A percentile compares a stretch with the other conserved stretches of the same genome.
phyloP scores from a whole-genome alignment of 2,797 vertebrate species.

The Coranthus polyacanthus region DNA sequence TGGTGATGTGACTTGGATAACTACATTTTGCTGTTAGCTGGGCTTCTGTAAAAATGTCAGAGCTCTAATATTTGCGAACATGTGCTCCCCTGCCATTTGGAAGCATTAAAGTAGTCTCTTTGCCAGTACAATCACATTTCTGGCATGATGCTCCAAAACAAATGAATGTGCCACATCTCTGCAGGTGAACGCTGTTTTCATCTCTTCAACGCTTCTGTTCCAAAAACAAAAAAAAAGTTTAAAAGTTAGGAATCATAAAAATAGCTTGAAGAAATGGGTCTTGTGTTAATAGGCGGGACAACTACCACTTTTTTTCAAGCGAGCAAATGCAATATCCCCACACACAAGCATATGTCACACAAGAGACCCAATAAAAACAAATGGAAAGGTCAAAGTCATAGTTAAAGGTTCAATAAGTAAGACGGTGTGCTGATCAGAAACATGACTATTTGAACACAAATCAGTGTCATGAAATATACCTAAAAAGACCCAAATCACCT shows the following conservation, averaged over 20 bases:
- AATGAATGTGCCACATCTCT: slow-evolving; percentile 22
- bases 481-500: too few relatives aligned
- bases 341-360: too few relatives aligned
- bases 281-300: too few relatives aligned
- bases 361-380: too few relatives aligned
- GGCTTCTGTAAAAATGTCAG: slow-evolving; percentile 31
- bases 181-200: not conserved
- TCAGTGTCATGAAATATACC: too few relatives aligned
- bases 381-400: too few relatives aligned
- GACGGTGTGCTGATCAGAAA: too few relatives aligned
- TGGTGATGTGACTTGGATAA: slow-evolving; percentile 37
- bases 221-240: not conserved
- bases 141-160: slow-evolving; percentile 17
- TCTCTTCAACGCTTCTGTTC: not conserved
- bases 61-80: slow-evolving; percentile 34
- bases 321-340: too few relatives aligned
- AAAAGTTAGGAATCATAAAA: not conserved
- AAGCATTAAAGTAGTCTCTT: slow-evolving; percentile 14
- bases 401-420: too few relatives aligned
- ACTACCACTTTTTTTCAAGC: too few relatives aligned
- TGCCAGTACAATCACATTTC: slow-evolving; percentile 26
- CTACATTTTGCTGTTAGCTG: slow-evolving; percentile 30
- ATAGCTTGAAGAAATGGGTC: not conserved
- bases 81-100: slow-evolving; percentile 22
- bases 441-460: too few relatives aligned